Evolutionary conservation across 2,888 invertebrate genomes (phyloP).

Genomic region (Clunio marinus): DNA sequence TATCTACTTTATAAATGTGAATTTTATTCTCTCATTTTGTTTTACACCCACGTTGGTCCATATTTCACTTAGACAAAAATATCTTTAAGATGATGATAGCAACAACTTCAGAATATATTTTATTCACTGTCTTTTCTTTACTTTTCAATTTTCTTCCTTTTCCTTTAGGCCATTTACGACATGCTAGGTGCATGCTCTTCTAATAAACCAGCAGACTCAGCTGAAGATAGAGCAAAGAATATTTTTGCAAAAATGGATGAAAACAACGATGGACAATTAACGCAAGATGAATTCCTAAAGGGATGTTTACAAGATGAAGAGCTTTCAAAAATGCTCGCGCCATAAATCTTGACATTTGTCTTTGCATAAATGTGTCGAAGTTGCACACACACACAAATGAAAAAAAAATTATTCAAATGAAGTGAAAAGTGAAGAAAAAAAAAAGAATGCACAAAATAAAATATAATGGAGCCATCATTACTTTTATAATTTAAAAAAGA

Average conservation of each 20-base stretch:
- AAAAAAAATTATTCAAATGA: not conserved
- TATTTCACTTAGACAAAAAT: not conserved
- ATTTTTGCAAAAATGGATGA: slow-evolving; percentile 99
- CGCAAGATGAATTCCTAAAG: slow-evolving; percentile 96
- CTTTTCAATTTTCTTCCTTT: not conserved
- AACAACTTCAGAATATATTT: no score
- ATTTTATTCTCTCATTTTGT: no score
- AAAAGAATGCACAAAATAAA: not conserved
- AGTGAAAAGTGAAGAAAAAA: not conserved
- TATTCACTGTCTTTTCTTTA: no score
- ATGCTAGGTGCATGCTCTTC: slow-evolving; percentile 98
- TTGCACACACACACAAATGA: not conserved
- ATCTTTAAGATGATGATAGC: no score
- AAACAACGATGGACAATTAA: slow-evolving; percentile 97
- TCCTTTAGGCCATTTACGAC: slow-evolving; percentile 93
- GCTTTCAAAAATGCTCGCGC: slow-evolving; percentile 89
- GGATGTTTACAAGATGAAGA: slow-evolving; percentile 96
- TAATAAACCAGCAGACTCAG: slow-evolving; percentile 91
- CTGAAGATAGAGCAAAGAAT: slow-evolving; percentile 96
- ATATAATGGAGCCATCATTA: no score
- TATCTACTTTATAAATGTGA: no score
- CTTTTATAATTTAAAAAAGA: no score
- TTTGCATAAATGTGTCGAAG: not conserved
- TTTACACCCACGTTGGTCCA: no score
- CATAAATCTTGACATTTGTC: slow-evolving; percentile 57